phyloP scores from a whole-genome alignment of 2,888 invertebrate species.

The Acrobasis repandana region DNA sequence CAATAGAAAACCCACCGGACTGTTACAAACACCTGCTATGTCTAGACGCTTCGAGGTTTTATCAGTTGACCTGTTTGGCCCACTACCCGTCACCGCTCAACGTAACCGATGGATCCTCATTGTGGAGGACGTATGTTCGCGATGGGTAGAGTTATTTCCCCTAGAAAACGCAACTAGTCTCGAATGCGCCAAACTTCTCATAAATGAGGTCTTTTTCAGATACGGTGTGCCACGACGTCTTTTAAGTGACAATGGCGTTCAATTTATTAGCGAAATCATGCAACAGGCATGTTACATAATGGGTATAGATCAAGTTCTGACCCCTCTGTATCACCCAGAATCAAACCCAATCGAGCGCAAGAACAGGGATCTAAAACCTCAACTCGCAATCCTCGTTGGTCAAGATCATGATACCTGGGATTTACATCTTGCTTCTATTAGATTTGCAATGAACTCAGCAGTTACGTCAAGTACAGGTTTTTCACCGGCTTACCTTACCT shows the following conservation, averaged over 20 bases:
- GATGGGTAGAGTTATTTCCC: slow-evolving; percentile 10
- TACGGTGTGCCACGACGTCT: slow-evolving; percentile 1
- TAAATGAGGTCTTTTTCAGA: slow-evolving; percentile 3
- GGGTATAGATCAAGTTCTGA: background rate
- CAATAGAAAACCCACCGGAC: background rate
- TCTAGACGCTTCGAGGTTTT: background rate
- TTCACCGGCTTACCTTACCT: too few species aligned
- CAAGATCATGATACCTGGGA: background rate
- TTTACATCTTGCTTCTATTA: background rate
- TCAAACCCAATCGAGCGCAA: slow-evolving; percentile 12
- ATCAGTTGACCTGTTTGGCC: background rate
- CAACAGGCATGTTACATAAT: background rate
- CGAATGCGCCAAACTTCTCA: background rate
- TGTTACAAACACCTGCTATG: background rate
- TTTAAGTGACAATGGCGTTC: background rate
- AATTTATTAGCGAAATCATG: slow-evolving; percentile 5
- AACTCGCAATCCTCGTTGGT: slow-evolving; percentile 9
- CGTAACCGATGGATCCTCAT: slow-evolving; percentile 3
- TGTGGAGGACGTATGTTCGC: background rate
- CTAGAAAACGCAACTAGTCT: background rate
- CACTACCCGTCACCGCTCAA: background rate
- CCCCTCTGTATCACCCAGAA: slow-evolving; percentile 1
- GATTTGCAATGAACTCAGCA: slow-evolving; percentile 11
- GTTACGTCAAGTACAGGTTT: background rate
- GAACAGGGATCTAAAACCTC: slow-evolving; percentile 5